Conservation (phyloP, 2,797 vertebrate genomes). For the Chrysocyon brachyurus region DNA sequence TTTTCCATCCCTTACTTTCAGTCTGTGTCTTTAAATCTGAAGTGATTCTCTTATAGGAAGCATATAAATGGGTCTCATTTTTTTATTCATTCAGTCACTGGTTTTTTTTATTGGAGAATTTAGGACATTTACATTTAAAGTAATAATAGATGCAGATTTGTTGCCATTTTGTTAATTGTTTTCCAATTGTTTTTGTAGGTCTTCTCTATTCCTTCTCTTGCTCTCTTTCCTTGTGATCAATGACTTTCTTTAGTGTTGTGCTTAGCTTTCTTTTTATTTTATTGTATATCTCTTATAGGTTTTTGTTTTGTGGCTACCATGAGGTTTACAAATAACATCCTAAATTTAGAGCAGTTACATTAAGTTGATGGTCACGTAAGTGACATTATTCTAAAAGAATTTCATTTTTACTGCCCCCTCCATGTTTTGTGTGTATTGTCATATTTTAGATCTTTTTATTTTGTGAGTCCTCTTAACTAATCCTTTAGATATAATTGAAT, state of each 20-base stretch:
- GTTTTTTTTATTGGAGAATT: not conserved
- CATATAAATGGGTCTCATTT: not conserved
- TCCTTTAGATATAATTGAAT: not conserved
- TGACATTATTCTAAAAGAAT: not conserved
- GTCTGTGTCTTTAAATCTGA: not conserved
- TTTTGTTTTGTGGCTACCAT: not conserved
- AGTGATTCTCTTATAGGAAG: not conserved
- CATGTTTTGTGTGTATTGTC: not conserved
- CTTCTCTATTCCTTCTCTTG: not conserved
- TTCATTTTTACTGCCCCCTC: not conserved
- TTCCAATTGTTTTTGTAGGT: not conserved
- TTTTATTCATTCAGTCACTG: not conserved
- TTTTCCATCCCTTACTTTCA: not conserved
- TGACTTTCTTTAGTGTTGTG: not conserved
- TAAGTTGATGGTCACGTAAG: not conserved
- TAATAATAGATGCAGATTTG: not conserved
- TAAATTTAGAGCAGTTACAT: not conserved
- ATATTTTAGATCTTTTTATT: not conserved
- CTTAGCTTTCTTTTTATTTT: not conserved
- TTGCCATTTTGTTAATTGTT: not conserved
- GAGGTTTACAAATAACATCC: not conserved
- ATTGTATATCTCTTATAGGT: not conserved
- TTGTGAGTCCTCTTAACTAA: not conserved
- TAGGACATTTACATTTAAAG: not conserved
- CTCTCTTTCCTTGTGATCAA: not conserved